Conservation (phyloP, 2,888 invertebrate genomes). For the Tipula vernalis region DNA sequence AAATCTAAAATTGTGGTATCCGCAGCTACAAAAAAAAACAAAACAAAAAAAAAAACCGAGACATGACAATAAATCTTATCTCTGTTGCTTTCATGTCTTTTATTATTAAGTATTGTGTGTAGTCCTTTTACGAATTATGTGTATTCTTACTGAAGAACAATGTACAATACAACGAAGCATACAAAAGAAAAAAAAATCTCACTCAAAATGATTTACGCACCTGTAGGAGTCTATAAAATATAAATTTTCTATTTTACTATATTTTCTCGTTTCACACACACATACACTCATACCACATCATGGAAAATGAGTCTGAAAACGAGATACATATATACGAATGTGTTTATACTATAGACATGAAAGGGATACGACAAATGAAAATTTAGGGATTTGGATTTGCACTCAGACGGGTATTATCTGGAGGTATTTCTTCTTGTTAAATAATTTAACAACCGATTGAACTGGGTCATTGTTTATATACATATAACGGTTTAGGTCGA, state of each 20-base stretch:
- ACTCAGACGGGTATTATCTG: neutral
- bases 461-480: neutral
- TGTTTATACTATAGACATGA: neutral
- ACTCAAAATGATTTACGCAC: conserved; percentile 16
- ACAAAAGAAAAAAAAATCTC: neutral
- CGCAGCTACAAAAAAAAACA: neutral
- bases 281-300: neutral
- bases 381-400: neutral
- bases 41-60: neutral
- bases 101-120: neutral
- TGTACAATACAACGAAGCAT: neutral
- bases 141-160: neutral
- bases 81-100: neutral
- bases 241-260: conserved; percentile 5
- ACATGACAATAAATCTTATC: neutral
- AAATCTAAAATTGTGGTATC: neutral
- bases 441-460: neutral
- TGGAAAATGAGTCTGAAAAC: neutral
- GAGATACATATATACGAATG: neutral
- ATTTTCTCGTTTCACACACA: neutral
- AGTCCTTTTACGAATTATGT: neutral
- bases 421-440: neutral
- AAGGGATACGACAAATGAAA: neutral
- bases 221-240: conserved; percentile 14
- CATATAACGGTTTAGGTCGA: neutral